A percentile compares a stretch with the other conserved stretches of the same genome.
phyloP scores from a whole-genome alignment of 2,113 vertebrate genomes.

The chimpanzee (Pan troglodytes) region NHGRI_mPanTro3-v2.1_pri NC_072398.2:143935501-143936000 shows the following conservation, averaged over 20 bases:
- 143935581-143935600: background rate
- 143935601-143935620: background rate
- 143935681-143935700: background rate
- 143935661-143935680: background rate
- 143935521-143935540: background rate
- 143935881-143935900: background rate
- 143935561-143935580: background rate
- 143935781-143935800: background rate
- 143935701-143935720: background rate
- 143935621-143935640: too few relatives aligned
- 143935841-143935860: background rate
- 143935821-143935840: background rate
- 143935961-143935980: background rate
- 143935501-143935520: background rate
- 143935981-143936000: background rate
- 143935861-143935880: background rate
- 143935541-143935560: background rate
- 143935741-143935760: background rate
- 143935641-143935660: background rate
- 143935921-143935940: background rate
- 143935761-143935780: background rate
- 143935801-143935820: background rate
- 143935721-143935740: background rate
- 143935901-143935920: background rate
- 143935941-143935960: background rate